Evolutionary conservation across 2,797 vertebrate genomes (phyloP).

Genomic region (Steatocranus sp.): DNA sequence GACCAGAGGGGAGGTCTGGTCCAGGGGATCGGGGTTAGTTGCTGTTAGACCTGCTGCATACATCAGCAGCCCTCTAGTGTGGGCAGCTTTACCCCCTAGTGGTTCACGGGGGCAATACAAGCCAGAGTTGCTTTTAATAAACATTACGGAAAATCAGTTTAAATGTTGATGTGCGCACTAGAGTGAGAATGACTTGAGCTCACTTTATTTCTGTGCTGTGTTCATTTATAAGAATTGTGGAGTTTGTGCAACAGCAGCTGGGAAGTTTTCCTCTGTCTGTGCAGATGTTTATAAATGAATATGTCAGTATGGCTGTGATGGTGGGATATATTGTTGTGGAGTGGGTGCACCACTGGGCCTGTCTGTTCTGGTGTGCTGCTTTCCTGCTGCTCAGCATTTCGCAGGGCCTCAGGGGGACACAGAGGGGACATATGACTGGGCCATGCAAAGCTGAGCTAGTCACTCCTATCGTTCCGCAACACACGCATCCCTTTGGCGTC

Average conservation of each 20-base stretch:
- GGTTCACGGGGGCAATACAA: conserved; percentile 49
- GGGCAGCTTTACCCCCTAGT: conserved; percentile 76
- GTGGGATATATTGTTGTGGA: conserved; percentile 30
- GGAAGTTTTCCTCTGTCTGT: background rate
- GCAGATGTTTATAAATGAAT: conserved; percentile 39
- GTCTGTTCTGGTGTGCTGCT: conserved; percentile 64
- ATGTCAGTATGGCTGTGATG: conserved; percentile 14
- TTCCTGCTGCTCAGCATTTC: conserved; percentile 73
- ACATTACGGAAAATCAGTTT: conserved; percentile 15
- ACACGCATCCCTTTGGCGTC: conserved; percentile 49
- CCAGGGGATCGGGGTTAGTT: conserved; percentile 52
- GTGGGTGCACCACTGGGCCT: conserved; percentile 52
- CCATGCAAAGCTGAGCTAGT: conserved; percentile 54
- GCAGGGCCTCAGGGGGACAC: conserved; percentile 49
- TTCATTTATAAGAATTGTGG: background rate
- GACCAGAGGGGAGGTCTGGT: conserved; percentile 66
- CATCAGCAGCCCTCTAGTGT: conserved; percentile 53
- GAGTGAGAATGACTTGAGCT: background rate
- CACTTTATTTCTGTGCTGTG: background rate
- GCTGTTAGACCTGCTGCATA: conserved; percentile 62
- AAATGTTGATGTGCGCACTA: conserved; percentile 13
- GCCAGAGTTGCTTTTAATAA: conserved; percentile 30
- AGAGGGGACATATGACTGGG: conserved; percentile 47
- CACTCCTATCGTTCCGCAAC: conserved; percentile 47
- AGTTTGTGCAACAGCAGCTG: conserved; percentile 9